Evolutionary conservation across 2,113 vertebrate species (phyloP).

Genomic region (Menura novaehollandiae): DNA sequence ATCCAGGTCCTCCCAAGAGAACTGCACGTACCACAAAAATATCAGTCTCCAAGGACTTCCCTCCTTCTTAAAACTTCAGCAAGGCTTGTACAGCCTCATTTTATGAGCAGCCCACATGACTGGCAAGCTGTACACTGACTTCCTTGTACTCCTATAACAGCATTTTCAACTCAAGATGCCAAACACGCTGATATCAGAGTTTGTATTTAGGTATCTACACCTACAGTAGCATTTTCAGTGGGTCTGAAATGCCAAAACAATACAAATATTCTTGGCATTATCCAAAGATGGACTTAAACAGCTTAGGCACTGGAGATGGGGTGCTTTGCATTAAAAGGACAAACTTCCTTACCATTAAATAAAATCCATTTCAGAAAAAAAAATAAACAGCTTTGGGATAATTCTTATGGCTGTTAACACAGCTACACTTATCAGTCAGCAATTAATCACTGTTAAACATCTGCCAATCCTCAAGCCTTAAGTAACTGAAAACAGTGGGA

Average conservation of each 20-base stretch:
- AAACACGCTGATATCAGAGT: not conserved
- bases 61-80: not conserved
- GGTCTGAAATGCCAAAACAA: not conserved
- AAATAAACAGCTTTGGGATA: not conserved
- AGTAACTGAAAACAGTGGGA: not conserved
- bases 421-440: not conserved
- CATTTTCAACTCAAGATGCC: not conserved
- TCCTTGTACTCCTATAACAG: not conserved
- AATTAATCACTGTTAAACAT: not conserved
- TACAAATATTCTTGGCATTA: not conserved
- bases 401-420: not conserved
- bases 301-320: not conserved
- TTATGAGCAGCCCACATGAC: not conserved
- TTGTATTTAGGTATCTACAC: not conserved
- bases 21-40: no score
- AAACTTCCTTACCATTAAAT: not conserved
- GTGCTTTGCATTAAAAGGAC: not conserved
- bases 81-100: not conserved
- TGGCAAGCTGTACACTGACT: not conserved
- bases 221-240: not conserved
- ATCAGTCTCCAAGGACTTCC: not conserved
- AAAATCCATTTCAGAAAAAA: not conserved
- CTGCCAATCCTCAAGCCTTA: not conserved
- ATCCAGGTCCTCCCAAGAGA: not conserved
- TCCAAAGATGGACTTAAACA: not conserved